These are phyloP conservation scores for Amphibalanus amphitrite DNA, from an alignment of 1,140 invertebrate species.

Conservation along the genomic window DNA sequence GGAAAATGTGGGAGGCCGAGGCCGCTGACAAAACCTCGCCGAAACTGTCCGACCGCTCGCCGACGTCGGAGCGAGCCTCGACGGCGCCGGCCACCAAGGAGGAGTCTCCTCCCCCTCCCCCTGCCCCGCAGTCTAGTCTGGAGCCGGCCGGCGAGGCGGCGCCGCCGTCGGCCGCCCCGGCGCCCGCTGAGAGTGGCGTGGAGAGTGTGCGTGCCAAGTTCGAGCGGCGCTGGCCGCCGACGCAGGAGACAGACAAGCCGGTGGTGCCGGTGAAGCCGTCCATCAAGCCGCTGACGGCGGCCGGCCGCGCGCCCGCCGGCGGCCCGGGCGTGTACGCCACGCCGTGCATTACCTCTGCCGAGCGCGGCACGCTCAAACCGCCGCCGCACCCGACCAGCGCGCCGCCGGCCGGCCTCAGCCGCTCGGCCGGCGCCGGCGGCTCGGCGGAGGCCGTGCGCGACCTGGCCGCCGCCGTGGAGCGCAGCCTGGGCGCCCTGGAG, in stretches of 20 bases:
- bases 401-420: conserved; percentile 11
- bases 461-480: conserved; percentile 45
- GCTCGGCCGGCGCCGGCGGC: conserved; percentile 14
- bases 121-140: conserved; percentile 77
- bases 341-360: conserved; percentile 25
- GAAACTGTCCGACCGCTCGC: conserved; percentile 2
- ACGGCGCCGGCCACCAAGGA: conserved; percentile 63
- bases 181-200: conserved; percentile 18
- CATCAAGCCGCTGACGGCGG: conserved; percentile 45
- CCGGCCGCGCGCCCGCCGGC: conserved; percentile 20
- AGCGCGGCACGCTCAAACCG: conserved; percentile 9
- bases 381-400: conserved; percentile 12
- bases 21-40: conserved; percentile 16
- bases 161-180: conserved; percentile 10
- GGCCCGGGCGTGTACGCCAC: conserved; percentile 43
- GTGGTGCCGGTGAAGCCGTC: conserved; percentile 41
- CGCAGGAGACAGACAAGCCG: conserved; percentile 18
- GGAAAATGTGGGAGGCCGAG: conserved; percentile 67
- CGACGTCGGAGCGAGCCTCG: conserved; percentile 13
- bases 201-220: conserved; percentile 17
- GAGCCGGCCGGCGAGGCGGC: conserved; percentile 31
- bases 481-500: conserved; percentile 37
- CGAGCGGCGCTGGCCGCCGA: conserved; percentile 38
- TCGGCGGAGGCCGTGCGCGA: conserved; percentile 47
- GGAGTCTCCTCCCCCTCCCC: conserved; percentile 75